Evolutionary conservation across 1,140 invertebrate genomes (phyloP).

Genomic region (Procambarus clarkii): DNA sequence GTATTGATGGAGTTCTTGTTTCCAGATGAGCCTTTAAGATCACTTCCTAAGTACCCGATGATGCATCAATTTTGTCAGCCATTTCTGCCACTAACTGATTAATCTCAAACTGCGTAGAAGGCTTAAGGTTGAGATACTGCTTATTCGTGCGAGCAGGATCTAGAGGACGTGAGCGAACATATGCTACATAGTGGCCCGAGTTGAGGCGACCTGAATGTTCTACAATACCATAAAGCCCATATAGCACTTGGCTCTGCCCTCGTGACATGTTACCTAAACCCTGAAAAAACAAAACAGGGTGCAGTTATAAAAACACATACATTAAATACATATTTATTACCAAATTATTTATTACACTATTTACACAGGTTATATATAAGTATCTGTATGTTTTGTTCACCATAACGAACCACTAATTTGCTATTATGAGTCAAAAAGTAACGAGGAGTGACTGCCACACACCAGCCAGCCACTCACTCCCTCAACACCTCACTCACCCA

Average conservation of each 20-base stretch:
- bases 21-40: slow-evolving; percentile 38
- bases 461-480: too few species aligned
- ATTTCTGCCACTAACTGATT: slow-evolving; percentile 72
- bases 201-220: slow-evolving; percentile 93
- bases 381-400: too few species aligned
- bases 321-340: too few species aligned
- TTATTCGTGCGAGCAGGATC: slow-evolving; percentile 73
- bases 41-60: slow-evolving; percentile 74
- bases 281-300: slow-evolving; percentile 59
- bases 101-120: slow-evolving; percentile 73
- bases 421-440: too few species aligned
- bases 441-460: too few species aligned
- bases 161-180: slow-evolving; percentile 79
- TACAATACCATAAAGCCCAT: slow-evolving; percentile 95
- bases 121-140: slow-evolving; percentile 74
- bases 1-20: slow-evolving; percentile 34
- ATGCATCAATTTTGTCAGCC: slow-evolving; percentile 72
- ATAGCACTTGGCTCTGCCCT: slow-evolving; percentile 85
- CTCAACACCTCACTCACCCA: too few species aligned
- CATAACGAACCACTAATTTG: too few species aligned
- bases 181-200: slow-evolving; percentile 97
- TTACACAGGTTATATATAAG: too few species aligned
- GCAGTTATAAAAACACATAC: neutral
- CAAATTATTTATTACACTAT: too few species aligned
- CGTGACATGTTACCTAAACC: slow-evolving; percentile 80